Percentiles rank a stretch among this genome's conserved stretches.
phyloP scores from a whole-genome alignment of 2,113 vertebrate species.

The Aphyosemion australe region DNA sequence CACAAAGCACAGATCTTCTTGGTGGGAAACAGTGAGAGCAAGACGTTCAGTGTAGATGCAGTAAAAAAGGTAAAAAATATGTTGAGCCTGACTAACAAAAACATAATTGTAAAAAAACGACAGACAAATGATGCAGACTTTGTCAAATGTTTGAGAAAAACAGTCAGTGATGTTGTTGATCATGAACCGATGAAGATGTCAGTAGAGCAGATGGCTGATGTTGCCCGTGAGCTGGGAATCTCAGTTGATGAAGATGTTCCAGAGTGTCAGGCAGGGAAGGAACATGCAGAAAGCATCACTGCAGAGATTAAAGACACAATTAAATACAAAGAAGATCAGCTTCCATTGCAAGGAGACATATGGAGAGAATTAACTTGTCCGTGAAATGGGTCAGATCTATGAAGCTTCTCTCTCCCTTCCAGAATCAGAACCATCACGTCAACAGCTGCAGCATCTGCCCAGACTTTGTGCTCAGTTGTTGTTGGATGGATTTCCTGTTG shows the following conservation, averaged over 20 bases:
- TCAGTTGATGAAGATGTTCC: constrained; percentile 63
- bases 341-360: constrained; percentile 63
- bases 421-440: background rate
- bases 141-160: constrained; percentile 33
- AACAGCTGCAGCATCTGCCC: constrained; percentile 63
- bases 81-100: constrained; percentile 39
- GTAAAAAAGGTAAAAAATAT: constrained; percentile 14
- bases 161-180: constrained; percentile 28
- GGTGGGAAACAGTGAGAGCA: constrained; percentile 48
- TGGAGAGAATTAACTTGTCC: constrained; percentile 64
- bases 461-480: constrained; percentile 73
- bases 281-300: constrained; percentile 55
- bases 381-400: constrained; percentile 85
- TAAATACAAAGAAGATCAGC: constrained; percentile 60
- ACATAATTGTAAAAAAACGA: constrained; percentile 52
- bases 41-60: background rate
- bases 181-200: constrained; percentile 2
- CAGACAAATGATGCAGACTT: constrained; percentile 63
- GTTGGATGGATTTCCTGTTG: constrained; percentile 80
- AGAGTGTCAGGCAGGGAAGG: constrained; percentile 56
- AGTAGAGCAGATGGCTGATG: constrained; percentile 47
- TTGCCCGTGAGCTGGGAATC: constrained; percentile 60
- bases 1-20: constrained; percentile 69
- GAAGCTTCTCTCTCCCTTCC: constrained; percentile 71
- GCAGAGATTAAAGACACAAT: constrained; percentile 33